Conservation (phyloP, 1,140 invertebrate species). For the Drosophila sproati region DNA sequence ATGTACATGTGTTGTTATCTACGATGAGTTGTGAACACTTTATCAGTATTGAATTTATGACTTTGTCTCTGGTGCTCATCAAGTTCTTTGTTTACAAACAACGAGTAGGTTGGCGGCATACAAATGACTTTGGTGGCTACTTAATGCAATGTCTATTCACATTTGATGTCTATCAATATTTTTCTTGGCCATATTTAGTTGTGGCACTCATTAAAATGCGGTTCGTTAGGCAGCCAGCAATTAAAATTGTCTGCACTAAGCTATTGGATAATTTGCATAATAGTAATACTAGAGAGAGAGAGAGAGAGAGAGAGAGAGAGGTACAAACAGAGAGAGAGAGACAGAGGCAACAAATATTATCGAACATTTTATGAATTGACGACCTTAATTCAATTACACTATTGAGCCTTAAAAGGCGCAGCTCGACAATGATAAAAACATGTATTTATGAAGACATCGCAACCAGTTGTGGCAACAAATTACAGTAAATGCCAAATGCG, state of each 20-base stretch:
- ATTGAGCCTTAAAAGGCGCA: slow-evolving; percentile 36
- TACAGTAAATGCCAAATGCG: slow-evolving; percentile 37
- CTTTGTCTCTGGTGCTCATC: neutral
- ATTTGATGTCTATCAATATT: slow-evolving; percentile 26
- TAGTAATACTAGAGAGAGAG: slow-evolving; percentile 33
- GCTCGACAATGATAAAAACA: slow-evolving; percentile 27
- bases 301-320: slow-evolving; percentile 10
- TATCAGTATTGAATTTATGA: slow-evolving; percentile 56
- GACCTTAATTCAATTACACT: slow-evolving; percentile 58
- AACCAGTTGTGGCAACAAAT: slow-evolving; percentile 39
- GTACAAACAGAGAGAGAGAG: neutral
- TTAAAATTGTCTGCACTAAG: slow-evolving; percentile 30
- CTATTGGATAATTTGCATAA: slow-evolving; percentile 41
- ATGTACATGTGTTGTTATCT: slow-evolving; percentile 20
- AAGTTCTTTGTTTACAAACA: slow-evolving; percentile 7
- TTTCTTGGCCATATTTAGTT: slow-evolving; percentile 37
- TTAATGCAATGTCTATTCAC: slow-evolving; percentile 51
- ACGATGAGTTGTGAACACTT: slow-evolving; percentile 48
- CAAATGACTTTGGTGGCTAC: slow-evolving; percentile 17
- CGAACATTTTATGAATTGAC: slow-evolving; percentile 35
- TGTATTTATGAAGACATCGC: slow-evolving; percentile 28
- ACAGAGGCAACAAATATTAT: slow-evolving; percentile 20
- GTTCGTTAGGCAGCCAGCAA: slow-evolving; percentile 13
- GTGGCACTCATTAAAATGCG: slow-evolving; percentile 25
- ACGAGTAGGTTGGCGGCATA: slow-evolving; percentile 2